Conservation (phyloP, 2,797 vertebrate species). For the Sitta carolinensis region DNA sequence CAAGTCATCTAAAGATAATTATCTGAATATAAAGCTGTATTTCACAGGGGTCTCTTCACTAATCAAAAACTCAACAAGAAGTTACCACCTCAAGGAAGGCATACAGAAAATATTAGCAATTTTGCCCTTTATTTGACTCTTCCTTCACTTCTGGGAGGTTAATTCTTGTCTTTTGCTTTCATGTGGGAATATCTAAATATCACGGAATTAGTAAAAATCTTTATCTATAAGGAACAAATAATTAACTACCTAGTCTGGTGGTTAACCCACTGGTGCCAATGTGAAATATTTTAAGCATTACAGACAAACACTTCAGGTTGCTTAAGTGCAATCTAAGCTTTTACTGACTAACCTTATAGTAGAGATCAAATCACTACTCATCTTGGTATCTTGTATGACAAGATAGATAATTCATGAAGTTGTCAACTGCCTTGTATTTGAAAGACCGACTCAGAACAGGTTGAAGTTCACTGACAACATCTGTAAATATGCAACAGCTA, state of each 20-base stretch:
- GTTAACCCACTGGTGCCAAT: not conserved
- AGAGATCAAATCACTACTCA: not conserved
- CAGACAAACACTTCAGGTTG: not conserved
- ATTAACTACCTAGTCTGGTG: not conserved
- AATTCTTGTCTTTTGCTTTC: not conserved
- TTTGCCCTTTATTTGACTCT: not conserved
- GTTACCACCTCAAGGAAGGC: not conserved
- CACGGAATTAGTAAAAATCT: not conserved
- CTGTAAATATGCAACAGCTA: not conserved
- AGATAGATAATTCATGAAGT: not conserved
- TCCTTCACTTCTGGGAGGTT: not conserved
- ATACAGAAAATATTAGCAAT: not conserved
- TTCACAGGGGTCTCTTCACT: not conserved
- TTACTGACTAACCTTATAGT: not conserved
- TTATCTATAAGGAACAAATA: not conserved
- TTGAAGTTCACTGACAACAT: not conserved
- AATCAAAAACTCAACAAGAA: not conserved
- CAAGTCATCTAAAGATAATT: not conserved
- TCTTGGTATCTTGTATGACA: not conserved
- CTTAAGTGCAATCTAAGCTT: not conserved
- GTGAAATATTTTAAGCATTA: not conserved
- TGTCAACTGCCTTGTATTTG: not conserved
- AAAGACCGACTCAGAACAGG: not conserved
- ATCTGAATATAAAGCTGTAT: not conserved
- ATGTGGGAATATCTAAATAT: not conserved